Base-by-base conservation (phyloP, 2,797 vertebrate genomes). In the Limosa lapponica region DNA sequence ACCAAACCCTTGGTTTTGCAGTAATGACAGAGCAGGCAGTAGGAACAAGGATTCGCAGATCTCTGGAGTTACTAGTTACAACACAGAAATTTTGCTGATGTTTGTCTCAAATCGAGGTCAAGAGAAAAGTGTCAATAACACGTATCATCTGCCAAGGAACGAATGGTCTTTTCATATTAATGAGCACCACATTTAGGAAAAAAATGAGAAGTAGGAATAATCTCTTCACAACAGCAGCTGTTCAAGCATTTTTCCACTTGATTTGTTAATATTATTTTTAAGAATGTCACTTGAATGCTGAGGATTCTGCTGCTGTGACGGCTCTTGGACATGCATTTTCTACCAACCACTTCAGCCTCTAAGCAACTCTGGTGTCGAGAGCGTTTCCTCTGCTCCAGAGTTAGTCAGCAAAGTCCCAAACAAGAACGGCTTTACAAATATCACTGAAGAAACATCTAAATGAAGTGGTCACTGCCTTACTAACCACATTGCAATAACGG, bases 111-210 rank as follows among this genome's bases (percentile, higher is more conserved):
- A 39, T 24, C 49, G 14, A 61, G 48, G 34, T 41, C 43, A 74
- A n/a, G 32, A 5, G 4, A 57, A 36, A 80, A 82, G 18, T 5
- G 7, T 11, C 12, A 67, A 83, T 49, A 78, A n/a, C 1, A 4
- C 0, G 2, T 6, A 32, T 11, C 8, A 12, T 32, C 37, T 44
- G 22, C 48, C 2, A 4, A 73, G 64, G 24, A 91, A 8, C 1
- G 1, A 80, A 32, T 3, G 3, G 5, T 36, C n/a, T 52, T 20
- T 3, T 25, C 34, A 39, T 20, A 24, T 61, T 84, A 61, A 57
- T 3, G 27, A 52, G n/a, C 22, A 39, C n/a, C 3, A 3, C 32
- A 13, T 51, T 39, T 28, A 13, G 36, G 10, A 44, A 46, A 61
- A 91, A 90, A 70, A 72, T 1, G 1, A 54, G 48, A 52, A 44